phyloP scores from a whole-genome alignment of 1,140 invertebrate species.

The Heliconius eleuchia region DNA sequence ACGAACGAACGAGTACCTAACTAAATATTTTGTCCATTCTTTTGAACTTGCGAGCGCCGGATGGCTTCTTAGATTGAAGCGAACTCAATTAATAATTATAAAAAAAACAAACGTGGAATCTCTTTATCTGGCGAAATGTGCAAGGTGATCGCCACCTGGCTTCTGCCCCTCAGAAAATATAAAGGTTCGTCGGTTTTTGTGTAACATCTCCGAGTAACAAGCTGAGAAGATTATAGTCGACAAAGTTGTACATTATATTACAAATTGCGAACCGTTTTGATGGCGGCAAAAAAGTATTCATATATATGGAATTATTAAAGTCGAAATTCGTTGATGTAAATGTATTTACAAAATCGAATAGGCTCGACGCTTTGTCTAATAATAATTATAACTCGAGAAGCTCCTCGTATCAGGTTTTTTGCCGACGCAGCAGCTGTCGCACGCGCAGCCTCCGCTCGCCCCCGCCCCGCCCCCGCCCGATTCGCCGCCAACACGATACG shows the following conservation, averaged over 20 bases:
- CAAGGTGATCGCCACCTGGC: slow-evolving; percentile 19
- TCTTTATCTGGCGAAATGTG: neutral
- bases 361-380: neutral
- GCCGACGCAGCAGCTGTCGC: slow-evolving; percentile 19
- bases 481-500: no score
- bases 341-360: neutral
- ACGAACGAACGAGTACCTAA: neutral
- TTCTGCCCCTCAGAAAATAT: neutral
- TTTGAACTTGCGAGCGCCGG: neutral
- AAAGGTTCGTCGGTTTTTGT: neutral
- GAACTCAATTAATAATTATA: neutral
- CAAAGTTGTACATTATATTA: neutral
- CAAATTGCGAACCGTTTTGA: neutral
- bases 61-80: neutral
- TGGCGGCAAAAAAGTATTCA: neutral
- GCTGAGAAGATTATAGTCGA: neutral
- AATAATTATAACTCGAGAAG: neutral
- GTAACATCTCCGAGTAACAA: neutral
- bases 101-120: neutral
- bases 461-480: no score
- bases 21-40: no score
- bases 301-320: neutral
- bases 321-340: neutral
- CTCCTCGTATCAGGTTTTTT: neutral
- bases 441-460: slow-evolving; percentile 18